Percentiles rank a stretch among this genome's conserved stretches.
Conservation (phyloP, 2,888 invertebrate genomes). For the Drosophila subsilvestris region DNA sequence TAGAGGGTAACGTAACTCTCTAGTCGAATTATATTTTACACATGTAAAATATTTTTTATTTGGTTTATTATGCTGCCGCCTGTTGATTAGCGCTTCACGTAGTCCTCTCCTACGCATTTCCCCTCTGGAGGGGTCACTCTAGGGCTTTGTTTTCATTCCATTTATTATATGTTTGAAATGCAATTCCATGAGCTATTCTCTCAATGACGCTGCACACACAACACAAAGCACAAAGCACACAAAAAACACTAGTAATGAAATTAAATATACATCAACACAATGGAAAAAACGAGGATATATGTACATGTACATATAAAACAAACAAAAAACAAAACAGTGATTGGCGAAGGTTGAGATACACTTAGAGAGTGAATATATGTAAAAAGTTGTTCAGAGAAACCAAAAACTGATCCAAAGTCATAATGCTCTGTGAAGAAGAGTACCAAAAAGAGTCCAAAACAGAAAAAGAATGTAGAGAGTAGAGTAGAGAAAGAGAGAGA, state of each 20-base stretch:
- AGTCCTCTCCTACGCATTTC: neutral
- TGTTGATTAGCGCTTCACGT: conserved; percentile 45
- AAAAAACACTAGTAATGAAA: conserved; percentile 55
- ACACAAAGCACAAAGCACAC: conserved; percentile 16
- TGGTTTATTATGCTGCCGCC: conserved; percentile 40
- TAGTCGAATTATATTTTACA: neutral
- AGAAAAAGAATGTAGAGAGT: neutral
- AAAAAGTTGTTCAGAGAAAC: neutral
- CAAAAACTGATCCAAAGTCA: conserved; percentile 6
- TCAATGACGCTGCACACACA: conserved; percentile 27
- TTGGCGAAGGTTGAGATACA: neutral
- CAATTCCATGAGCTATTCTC: conserved; percentile 35
- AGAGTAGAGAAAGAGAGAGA: neutral
- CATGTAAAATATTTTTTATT: conserved; percentile 10
- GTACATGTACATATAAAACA: too few species aligned
- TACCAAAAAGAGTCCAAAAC: neutral
- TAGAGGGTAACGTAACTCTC: conserved; percentile 2
- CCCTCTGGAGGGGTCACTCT: neutral
- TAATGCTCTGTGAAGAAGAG: neutral
- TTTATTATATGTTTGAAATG: conserved; percentile 35
- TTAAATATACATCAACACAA: conserved; percentile 51
- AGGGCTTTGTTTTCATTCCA: conserved; percentile 41
- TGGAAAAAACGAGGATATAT: conserved; percentile 9
- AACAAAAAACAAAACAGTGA: neutral
- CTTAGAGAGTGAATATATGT: neutral